Evolutionary conservation across 53 echinoderm and acorn worm genomes (phyloP).

Genomic region (Zoroaster sp.): DNA sequence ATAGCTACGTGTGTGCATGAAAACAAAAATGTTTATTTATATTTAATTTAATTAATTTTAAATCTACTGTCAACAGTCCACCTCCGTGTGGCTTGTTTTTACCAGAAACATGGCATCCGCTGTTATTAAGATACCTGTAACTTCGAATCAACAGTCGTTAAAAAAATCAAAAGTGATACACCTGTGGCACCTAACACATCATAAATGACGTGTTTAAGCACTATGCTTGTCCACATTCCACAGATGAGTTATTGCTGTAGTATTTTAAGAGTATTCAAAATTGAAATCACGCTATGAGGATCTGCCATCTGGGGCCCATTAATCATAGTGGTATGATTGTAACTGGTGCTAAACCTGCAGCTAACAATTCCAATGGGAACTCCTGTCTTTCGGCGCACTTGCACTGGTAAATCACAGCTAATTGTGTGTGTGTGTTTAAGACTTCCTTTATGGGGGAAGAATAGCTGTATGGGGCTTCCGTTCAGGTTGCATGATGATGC

Average conservation of each 20-base stretch:
- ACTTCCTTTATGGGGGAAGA: background rate
- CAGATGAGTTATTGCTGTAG: constrained; percentile 3
- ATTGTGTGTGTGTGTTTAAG: constrained; percentile 25
- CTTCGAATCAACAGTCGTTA: background rate
- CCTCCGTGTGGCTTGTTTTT: background rate
- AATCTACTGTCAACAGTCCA: too few species aligned
- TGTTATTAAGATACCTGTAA: background rate
- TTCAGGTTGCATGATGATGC: background rate
- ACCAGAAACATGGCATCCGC: background rate
- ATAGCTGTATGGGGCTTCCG: background rate
- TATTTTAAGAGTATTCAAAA: constrained; percentile 18
- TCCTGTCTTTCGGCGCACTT: constrained; percentile 1
- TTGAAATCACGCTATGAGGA: constrained; percentile 10
- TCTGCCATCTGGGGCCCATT: constrained; percentile 24
- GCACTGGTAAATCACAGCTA: constrained; percentile 34
- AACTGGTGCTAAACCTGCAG: constrained; percentile 25
- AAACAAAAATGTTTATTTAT: too few species aligned
- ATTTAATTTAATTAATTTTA: too few species aligned
- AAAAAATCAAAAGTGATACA: background rate
- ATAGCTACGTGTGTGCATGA: too few species aligned
- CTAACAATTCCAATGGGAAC: constrained; percentile 11
- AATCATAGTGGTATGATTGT: constrained; percentile 13
- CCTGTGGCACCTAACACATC: constrained; percentile 37
- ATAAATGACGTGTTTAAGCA: background rate
- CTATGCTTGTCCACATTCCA: constrained; percentile 25